Evolutionary conservation across 2,888 invertebrate species (phyloP).

Genomic region (Oxytorus armatus): DNA sequence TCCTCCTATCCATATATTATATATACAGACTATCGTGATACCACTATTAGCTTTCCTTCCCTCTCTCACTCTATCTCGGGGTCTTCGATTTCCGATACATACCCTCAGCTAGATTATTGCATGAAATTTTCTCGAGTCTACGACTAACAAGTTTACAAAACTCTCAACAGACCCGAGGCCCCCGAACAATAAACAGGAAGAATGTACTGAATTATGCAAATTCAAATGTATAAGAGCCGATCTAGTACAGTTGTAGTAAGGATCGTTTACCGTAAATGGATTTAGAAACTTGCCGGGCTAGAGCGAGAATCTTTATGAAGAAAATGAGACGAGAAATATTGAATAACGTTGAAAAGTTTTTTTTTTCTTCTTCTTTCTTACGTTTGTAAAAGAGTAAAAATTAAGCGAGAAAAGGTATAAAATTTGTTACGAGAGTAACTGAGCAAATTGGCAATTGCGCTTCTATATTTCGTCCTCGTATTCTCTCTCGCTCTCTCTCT

Average conservation of each 20-base stretch:
- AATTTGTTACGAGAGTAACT: conserved; percentile 9
- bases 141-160: conserved; percentile 31
- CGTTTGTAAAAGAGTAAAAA: conserved; percentile 7
- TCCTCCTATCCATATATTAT: background rate
- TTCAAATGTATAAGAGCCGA: background rate
- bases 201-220: conserved; percentile 33
- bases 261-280: conserved; percentile 30
- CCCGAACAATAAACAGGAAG: conserved; percentile 12
- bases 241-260: background rate
- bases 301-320: conserved; percentile 3
- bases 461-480: conserved; percentile 38
- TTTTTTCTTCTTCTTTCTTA: background rate
- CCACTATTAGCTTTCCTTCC: background rate
- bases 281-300: conserved; percentile 11
- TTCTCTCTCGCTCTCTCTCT: conserved; percentile 18
- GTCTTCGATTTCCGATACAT: conserved; percentile 31
- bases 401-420: background rate
- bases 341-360: conserved; percentile 4
- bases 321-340: conserved; percentile 32
- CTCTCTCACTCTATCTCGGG: conserved; percentile 13
- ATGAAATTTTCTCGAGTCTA: conserved; percentile 35
- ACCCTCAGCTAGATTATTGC: conserved; percentile 13
- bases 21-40: background rate
- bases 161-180: conserved; percentile 10
- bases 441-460: conserved; percentile 31